Base-by-base conservation (phyloP, 1,140 invertebrate species). In the Capitella teleta region DNA sequence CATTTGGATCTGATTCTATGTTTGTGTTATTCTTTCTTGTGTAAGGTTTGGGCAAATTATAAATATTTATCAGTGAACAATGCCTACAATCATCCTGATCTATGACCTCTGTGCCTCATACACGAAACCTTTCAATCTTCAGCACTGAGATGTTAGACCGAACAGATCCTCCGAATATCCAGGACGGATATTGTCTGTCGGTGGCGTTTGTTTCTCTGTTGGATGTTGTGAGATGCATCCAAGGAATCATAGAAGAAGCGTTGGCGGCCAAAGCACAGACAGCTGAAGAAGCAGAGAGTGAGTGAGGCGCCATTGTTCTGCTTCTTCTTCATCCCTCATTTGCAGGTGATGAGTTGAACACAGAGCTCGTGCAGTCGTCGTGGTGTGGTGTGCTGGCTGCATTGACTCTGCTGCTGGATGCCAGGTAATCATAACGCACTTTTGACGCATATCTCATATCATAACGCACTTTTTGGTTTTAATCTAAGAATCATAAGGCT, bases 61-160 rank as follows among this genome's bases (percentile, higher is more conserved):
- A n/a, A n/a, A n/a, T n/a, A n/a, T n/a, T n/a, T n/a, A n/a, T n/a
- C n/a, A n/a, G n/a, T n/a, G n/a, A n/a, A n/a, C n/a, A n/a, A n/a
- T n/a, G n/a, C n/a, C n/a, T n/a, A n/a, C n/a, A n/a, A n/a, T n/a
- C n/a, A n/a, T n/a, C n/a, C n/a, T n/a, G n/a, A n/a, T n/a, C n/a
- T n/a, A n/a, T n/a, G n/a, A n/a, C n/a, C n/a, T n/a, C n/a, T n/a
- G n/a, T n/a, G n/a, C n/a, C n/a, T n/a, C n/a, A n/a, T n/a, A n/a
- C n/a, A n/a, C n/a, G 8, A n/a, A 18, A 21, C 52, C 12, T 37
- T 49, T 46, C n/a, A n/a, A 46, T 58, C 40, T 74, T 78, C 66
- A 95, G 89, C 67, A 76, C 96, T 60, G 93, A 98, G 68, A 86
- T 93, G 83, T 71, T 94, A 57, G 93, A 98, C 61, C 91, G 93